Percentiles rank a stretch among this genome's conserved stretches.
These are phyloP conservation scores for Papilio helenus DNA, from an alignment of 1,140 invertebrate genomes.

Conservation along the genomic window DNA sequence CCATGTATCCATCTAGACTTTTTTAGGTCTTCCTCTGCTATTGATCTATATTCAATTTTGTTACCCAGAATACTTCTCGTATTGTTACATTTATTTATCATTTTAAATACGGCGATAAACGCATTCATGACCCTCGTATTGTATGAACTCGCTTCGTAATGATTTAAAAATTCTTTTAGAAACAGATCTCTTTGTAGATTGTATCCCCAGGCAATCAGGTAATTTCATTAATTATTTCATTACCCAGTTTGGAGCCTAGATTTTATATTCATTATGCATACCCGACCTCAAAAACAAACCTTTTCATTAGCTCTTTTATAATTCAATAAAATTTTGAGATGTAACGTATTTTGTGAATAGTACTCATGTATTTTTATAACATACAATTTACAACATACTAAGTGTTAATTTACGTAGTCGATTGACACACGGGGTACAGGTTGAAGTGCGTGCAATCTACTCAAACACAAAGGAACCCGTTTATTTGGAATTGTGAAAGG, in stretches of 20 bases:
- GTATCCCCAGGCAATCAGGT: background rate
- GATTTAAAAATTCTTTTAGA: background rate
- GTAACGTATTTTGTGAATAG: background rate
- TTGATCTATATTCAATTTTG: too few relatives aligned
- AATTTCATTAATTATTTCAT: background rate
- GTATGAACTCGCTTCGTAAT: background rate
- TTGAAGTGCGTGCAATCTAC: constrained; percentile 20
- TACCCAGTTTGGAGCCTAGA: background rate
- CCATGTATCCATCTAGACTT: too few relatives aligned
- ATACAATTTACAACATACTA: background rate
- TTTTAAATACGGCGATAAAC: too few relatives aligned
- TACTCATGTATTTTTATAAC: background rate
- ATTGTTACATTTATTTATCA: too few relatives aligned
- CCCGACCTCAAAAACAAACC: background rate
- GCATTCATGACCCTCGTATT: too few relatives aligned
- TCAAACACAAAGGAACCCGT: constrained; percentile 1
- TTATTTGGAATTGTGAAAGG: background rate
- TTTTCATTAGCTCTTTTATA: background rate
- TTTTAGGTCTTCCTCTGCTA: too few relatives aligned
- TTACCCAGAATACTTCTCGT: too few relatives aligned
- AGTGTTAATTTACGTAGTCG: background rate
- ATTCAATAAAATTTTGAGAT: background rate
- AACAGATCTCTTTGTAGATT: background rate
- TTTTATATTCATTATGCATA: background rate
- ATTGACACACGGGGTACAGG: constrained; percentile 19